phyloP scores from a whole-genome alignment of 2,888 invertebrate species.

The Thalpophila matura region DNA sequence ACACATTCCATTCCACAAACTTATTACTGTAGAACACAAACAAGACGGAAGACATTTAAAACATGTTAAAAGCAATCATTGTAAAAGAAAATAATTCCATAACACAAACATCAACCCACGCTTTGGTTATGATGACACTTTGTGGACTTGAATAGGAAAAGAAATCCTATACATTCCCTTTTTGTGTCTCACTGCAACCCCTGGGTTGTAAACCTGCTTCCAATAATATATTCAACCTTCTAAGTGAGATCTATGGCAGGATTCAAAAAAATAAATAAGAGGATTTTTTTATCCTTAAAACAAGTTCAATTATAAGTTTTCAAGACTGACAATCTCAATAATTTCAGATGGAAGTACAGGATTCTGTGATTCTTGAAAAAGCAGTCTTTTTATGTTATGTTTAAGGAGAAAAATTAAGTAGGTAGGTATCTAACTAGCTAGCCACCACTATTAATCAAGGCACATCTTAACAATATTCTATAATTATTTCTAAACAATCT shows the following conservation, averaged over 20 bases:
- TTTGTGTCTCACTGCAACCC: background rate
- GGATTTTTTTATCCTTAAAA: background rate
- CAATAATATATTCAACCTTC: background rate
- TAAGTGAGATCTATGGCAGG: background rate
- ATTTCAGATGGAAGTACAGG: slow-evolving; percentile 35
- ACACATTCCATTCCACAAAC: too few species aligned
- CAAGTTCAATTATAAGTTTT: background rate
- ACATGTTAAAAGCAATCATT: background rate
- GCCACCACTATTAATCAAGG: slow-evolving; percentile 68
- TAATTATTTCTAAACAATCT: slow-evolving; percentile 8
- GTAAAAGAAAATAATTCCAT: too few species aligned
- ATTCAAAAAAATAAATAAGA: slow-evolving; percentile 2
- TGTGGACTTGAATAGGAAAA: too few species aligned
- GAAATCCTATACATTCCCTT: too few species aligned
- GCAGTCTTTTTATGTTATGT: slow-evolving; percentile 45
- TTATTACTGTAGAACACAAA: too few species aligned
- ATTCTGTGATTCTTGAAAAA: slow-evolving; percentile 36
- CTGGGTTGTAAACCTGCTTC: too few species aligned
- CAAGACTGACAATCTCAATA: too few species aligned
- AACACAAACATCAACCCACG: too few species aligned
- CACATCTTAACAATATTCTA: slow-evolving; percentile 66
- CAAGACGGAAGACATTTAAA: slow-evolving; percentile 7
- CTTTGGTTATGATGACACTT: too few species aligned
- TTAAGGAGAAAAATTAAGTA: slow-evolving; percentile 49
- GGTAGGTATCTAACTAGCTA: slow-evolving; percentile 55